phyloP scores from a whole-genome alignment of 2,113 vertebrate species.

The Vanacampus margaritifer region DNA sequence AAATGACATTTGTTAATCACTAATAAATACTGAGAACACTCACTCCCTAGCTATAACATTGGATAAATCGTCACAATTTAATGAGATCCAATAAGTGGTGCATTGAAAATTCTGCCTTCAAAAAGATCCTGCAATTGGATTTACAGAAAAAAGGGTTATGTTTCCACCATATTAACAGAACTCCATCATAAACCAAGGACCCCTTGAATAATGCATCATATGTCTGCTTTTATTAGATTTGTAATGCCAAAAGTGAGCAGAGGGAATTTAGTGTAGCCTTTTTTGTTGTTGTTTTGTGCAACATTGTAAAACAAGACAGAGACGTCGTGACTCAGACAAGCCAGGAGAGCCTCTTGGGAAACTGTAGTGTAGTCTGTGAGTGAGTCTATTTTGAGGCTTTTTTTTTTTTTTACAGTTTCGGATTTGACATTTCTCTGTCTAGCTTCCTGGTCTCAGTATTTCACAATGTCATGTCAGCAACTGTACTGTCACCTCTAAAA shows the following conservation, averaged over 20 bases:
- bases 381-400: constrained; percentile 16
- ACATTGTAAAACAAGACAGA: constrained; percentile 13
- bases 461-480: constrained; percentile 21
- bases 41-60: background rate
- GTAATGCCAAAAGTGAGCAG: constrained; percentile 11
- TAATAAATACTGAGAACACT: background rate
- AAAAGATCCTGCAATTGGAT: too few species aligned
- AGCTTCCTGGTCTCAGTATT: background rate
- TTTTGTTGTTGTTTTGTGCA: constrained; percentile 24
- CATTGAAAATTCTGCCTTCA: too few species aligned
- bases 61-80: background rate
- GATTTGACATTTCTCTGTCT: constrained; percentile 15
- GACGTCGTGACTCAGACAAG: constrained; percentile 25
- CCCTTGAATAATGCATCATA: background rate
- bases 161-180: background rate
- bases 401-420: constrained; percentile 11
- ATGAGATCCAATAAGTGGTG: background rate
- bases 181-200: background rate
- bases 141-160: too few species aligned
- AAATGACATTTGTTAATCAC: too few species aligned
- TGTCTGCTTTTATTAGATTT: background rate
- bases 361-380: constrained; percentile 15
- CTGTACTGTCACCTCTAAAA: constrained; percentile 14
- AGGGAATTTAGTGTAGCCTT: constrained; percentile 7
- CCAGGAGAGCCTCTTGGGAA: constrained; percentile 18